Conservation (phyloP, 2,113 vertebrate genomes). For the Felis chaus region DNA sequence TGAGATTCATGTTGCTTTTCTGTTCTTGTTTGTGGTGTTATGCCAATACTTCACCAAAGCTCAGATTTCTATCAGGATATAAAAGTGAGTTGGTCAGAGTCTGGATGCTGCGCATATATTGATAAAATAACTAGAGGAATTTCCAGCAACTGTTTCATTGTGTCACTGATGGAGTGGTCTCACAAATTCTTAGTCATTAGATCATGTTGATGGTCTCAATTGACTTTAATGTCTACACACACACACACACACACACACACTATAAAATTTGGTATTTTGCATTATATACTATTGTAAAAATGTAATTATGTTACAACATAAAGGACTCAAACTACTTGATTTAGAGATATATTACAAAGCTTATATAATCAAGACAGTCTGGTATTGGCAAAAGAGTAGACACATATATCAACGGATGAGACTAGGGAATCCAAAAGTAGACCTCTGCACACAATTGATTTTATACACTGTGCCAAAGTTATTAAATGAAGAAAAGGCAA, state of each 20-base stretch:
- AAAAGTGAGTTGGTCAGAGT: not conserved
- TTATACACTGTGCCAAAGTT: not conserved
- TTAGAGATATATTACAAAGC: not conserved
- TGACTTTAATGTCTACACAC: not conserved
- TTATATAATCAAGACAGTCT: not conserved
- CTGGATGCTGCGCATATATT: not conserved
- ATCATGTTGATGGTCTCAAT: not conserved
- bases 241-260: not conserved
- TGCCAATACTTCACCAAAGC: not conserved
- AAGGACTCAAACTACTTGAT: not conserved
- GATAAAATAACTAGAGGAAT: not conserved
- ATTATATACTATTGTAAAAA: not conserved
- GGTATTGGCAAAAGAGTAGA: not conserved
- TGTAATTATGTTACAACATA: not conserved
- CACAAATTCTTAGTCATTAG: not conserved
- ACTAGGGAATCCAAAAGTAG: not conserved
- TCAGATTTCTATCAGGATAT: not conserved
- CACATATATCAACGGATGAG: not conserved
- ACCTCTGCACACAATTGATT: not conserved
- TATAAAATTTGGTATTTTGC: not conserved
- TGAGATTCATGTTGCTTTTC: not conserved
- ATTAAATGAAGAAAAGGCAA: not conserved
- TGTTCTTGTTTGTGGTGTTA: not conserved
- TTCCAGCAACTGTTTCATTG: not conserved
- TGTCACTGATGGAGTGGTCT: not conserved